Percentiles rank a stretch among this genome's conserved stretches.
phyloP scores from a whole-genome alignment of 1,140 invertebrate genomes.

The Sesamia nonagrioides region DNA sequence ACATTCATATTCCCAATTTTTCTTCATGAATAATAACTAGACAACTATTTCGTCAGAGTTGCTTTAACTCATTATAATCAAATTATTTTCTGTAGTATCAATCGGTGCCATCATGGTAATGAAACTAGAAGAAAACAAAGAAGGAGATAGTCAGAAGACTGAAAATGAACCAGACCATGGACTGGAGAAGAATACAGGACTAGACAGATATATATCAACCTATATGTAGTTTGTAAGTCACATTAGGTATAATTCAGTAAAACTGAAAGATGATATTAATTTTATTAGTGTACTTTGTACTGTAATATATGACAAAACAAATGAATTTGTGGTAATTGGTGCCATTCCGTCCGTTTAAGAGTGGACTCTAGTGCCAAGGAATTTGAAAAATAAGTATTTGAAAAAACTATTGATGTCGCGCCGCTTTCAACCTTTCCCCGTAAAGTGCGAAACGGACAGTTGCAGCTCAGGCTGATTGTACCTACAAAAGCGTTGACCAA shows the following conservation, averaged over 20 bases:
- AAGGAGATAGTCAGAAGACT: constrained; percentile 55
- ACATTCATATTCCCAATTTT: no score
- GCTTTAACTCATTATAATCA: neutral
- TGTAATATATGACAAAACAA: neutral
- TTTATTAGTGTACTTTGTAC: no score
- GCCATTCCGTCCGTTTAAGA: constrained; percentile 4
- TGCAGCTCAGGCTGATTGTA: no score
- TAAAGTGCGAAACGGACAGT: no score
- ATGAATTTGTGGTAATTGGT: neutral
- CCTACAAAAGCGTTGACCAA: no score
- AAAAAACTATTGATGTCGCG: no score
- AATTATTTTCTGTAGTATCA: constrained; percentile 67
- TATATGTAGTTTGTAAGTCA: constrained; percentile 68
- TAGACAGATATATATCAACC: constrained; percentile 80
- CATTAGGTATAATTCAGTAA: constrained; percentile 2
- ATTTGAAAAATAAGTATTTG: no score
- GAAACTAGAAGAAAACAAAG: constrained; percentile 68
- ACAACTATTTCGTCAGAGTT: no score
- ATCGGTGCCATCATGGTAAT: constrained; percentile 80
- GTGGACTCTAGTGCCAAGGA: no score
- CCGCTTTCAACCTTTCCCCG: no score
- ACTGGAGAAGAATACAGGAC: constrained; percentile 66
- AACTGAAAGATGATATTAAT: neutral
- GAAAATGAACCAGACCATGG: constrained; percentile 60
- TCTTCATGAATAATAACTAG: no score